Conservation (phyloP, 2,113 vertebrate genomes). For the Tyrannus savana region DNA sequence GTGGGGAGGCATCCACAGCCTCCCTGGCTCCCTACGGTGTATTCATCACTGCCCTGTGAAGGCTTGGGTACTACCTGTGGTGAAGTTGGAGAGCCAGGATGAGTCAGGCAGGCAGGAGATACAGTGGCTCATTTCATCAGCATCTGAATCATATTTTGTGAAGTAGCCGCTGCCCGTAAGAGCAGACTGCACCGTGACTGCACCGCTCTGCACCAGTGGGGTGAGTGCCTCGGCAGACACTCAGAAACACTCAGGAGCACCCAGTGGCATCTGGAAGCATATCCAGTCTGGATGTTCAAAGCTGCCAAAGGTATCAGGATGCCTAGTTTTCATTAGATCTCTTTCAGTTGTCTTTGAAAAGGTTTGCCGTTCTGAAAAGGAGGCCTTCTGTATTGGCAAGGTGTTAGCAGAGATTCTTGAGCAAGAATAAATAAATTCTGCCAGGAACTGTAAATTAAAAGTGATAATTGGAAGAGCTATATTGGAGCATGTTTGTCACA, state of each 20-base stretch:
- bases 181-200: accelerated
- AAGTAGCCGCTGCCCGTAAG: accelerated
- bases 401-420: background rate
- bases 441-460: conserved; percentile 33
- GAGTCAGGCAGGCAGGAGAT: background rate
- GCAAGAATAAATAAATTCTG: background rate
- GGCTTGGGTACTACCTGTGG: accelerated
- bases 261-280: no score
- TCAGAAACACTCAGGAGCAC: background rate
- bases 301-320: background rate
- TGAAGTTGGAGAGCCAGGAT: background rate
- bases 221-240: accelerated
- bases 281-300: background rate
- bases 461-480: conserved; percentile 16
- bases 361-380: background rate
- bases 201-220: background rate
- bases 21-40: accelerated
- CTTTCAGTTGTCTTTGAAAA: background rate
- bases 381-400: background rate
- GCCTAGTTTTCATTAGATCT: background rate
- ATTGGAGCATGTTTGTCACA: background rate
- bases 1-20: accelerated
- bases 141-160: background rate
- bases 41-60: background rate
- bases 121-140: accelerated